Conservation (phyloP, 53 echinoderm and acorn worm species). For the Mesocentrotus franciscanus region DNA sequence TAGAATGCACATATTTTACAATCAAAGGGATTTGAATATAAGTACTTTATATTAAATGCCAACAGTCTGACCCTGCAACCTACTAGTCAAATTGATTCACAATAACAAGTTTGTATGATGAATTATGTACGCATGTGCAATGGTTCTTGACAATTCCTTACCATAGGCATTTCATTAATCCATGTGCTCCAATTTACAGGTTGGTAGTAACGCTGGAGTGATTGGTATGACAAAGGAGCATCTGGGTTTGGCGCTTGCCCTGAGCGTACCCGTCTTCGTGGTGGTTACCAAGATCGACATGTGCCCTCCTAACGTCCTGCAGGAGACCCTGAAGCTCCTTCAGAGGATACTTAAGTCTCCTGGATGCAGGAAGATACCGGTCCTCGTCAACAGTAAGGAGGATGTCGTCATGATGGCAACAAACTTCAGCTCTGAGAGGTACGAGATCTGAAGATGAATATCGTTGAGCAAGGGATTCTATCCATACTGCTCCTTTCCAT, state of each 20-base stretch:
- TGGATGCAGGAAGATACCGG: conserved; percentile 96
- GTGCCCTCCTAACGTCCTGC: conserved; percentile 98
- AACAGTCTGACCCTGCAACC: too few relatives aligned
- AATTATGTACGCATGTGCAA: too few relatives aligned
- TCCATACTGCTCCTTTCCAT: too few relatives aligned
- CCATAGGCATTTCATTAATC: too few relatives aligned
- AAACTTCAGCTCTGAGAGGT: conserved; percentile 99
- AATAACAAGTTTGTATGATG: too few relatives aligned
- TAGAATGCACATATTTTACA: too few relatives aligned
- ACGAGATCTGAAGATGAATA: not conserved
- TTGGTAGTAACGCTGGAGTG: conserved; percentile 97
- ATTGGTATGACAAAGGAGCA: conserved; percentile 99
- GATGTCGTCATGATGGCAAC: conserved; percentile 97
- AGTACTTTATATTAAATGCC: too few relatives aligned
- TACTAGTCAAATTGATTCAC: too few relatives aligned
- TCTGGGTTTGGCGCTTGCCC: conserved; percentile 92
- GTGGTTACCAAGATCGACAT: conserved; percentile 99
- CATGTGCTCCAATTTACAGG: conserved; percentile 60
- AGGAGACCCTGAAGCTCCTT: conserved; percentile 93
- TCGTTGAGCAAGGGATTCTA: not conserved
- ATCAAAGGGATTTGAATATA: too few relatives aligned
- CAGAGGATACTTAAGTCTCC: conserved; percentile 98
- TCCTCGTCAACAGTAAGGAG: conserved; percentile 93
- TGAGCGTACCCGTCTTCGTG: conserved; percentile 97
- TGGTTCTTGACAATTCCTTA: too few relatives aligned